phyloP scores from a whole-genome alignment of 2,113 vertebrate genomes.

The Hippocampus guttulatus region DNA sequence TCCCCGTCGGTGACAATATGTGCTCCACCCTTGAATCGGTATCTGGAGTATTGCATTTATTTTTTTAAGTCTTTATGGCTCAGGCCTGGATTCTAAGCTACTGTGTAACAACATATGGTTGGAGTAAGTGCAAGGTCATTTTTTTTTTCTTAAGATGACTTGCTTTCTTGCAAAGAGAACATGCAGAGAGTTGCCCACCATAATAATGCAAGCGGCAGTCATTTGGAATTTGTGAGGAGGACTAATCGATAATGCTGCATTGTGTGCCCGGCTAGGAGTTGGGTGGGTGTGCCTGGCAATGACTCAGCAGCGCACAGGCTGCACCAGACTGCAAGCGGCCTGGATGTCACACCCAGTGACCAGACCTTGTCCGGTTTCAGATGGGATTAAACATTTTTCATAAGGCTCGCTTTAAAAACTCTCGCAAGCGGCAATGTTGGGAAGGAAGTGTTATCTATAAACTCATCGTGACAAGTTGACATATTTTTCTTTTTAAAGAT shows the following conservation, averaged over 20 bases:
- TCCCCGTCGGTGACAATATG: neutral
- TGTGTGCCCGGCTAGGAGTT: conserved; percentile 41
- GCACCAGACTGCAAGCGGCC: conserved; percentile 38
- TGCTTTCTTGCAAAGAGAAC: neutral
- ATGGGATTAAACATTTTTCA: neutral
- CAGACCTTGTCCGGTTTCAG: neutral
- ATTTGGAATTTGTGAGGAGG: conserved; percentile 19
- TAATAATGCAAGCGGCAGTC: conserved; percentile 4
- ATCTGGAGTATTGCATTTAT: neutral
- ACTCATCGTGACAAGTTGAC: neutral
- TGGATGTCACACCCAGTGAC: neutral
- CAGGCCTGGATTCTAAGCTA: neutral
- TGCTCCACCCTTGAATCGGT: neutral
- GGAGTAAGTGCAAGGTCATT: neutral
- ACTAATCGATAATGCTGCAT: conserved; percentile 56
- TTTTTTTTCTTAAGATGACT: neutral
- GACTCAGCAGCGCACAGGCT: conserved; percentile 63
- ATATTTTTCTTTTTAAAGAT: too few relatives aligned
- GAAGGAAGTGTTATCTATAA: neutral
- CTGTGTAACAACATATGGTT: neutral
- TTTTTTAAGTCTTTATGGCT: neutral
- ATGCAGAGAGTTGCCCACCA: neutral
- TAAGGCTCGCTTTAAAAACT: neutral
- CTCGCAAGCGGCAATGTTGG: neutral
- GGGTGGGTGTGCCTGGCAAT: conserved; percentile 38